Conservation (phyloP, 2,113 vertebrate species). For the Callipepla squamata region DNA sequence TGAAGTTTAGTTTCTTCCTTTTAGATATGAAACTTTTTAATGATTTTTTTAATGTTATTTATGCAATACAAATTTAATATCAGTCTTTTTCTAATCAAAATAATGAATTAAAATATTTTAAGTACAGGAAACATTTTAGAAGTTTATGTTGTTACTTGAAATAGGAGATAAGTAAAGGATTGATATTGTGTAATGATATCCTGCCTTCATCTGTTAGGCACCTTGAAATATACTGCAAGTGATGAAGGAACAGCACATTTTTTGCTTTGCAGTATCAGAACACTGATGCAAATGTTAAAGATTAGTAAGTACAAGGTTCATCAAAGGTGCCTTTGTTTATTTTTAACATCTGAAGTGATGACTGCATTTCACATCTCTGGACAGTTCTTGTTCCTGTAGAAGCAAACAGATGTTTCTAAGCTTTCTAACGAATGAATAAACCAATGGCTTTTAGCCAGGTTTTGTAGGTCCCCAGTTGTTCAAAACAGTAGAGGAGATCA, state of each 20-base stretch:
- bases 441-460: conserved; percentile 34
- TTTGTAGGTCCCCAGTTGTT: conserved; percentile 20
- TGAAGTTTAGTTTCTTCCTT: neutral
- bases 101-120: neutral
- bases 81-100: neutral
- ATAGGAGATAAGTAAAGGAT: neutral
- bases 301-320: neutral
- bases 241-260: neutral
- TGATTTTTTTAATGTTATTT: neutral
- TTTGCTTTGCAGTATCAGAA: neutral
- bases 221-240: neutral
- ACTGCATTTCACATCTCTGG: conserved; percentile 14
- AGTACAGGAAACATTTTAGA: neutral
- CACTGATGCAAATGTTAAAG: neutral
- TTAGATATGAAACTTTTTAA: neutral
- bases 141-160: neutral
- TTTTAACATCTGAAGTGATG: conserved; percentile 43
- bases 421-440: conserved; percentile 16
- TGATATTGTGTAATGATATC: neutral
- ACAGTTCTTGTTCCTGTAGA: conserved; percentile 20
- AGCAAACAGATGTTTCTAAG: conserved; percentile 43
- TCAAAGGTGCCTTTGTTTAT: conserved; percentile 34
- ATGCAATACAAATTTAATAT: neutral
- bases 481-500: conserved; percentile 24
- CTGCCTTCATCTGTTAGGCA: neutral